phyloP scores from a whole-genome alignment of 1,140 invertebrate genomes.

The Acromyrmex heyeri region DNA sequence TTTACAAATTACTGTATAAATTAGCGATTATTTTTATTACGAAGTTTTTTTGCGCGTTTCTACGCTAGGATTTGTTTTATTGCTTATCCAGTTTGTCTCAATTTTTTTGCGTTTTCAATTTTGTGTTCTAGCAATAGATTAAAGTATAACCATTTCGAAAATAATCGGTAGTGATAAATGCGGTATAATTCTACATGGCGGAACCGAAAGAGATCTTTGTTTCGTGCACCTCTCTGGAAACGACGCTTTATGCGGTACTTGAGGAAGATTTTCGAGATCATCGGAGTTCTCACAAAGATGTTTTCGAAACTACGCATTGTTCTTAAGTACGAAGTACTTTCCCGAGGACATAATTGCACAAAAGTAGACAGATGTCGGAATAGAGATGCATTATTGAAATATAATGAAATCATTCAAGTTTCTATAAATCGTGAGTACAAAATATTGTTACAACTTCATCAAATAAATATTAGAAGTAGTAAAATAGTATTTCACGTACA shows the following conservation, averaged over 20 bases:
- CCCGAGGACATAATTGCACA: background rate
- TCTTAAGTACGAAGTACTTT: slow-evolving; percentile 39
- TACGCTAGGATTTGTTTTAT: background rate
- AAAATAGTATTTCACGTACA: background rate
- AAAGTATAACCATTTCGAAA: background rate
- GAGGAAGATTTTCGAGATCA: slow-evolving; percentile 68
- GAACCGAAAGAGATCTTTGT: slow-evolving; percentile 11
- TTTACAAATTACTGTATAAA: background rate
- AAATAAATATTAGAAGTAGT: background rate
- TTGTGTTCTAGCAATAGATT: background rate
- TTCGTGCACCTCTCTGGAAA: slow-evolving; percentile 24
- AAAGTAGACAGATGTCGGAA: slow-evolving; percentile 5
- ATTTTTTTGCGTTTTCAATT: background rate
- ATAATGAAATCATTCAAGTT: background rate
- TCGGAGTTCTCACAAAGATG: slow-evolving; percentile 56
- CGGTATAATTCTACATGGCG: background rate
- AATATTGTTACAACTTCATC: background rate
- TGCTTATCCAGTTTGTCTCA: background rate
- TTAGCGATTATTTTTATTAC: slow-evolving; percentile 4
- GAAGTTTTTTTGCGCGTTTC: background rate
- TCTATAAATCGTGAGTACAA: slow-evolving; percentile 2
- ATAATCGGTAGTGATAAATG: background rate
- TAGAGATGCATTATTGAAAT: slow-evolving; percentile 23
- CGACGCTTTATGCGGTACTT: slow-evolving; percentile 42
- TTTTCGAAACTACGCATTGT: slow-evolving; percentile 63